phyloP scores from a whole-genome alignment of 1,140 invertebrate genomes.

The Nasonia vitripennis region DNA sequence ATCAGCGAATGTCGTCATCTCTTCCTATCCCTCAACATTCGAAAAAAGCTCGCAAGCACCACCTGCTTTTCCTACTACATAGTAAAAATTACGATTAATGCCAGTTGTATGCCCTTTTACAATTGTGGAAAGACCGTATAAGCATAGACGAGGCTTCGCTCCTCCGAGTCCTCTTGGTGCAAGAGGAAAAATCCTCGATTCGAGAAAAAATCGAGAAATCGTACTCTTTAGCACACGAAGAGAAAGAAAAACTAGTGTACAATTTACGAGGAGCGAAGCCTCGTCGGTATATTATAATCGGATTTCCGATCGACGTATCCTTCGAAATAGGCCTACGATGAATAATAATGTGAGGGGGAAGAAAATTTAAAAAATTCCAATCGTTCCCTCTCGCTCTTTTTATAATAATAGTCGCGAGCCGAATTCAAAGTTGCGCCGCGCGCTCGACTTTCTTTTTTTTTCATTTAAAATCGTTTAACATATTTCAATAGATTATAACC shows the following conservation, averaged over 20 bases:
- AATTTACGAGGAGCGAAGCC: not conserved
- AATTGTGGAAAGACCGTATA: not conserved
- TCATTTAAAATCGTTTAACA: slow-evolving; percentile 58
- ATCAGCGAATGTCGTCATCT: not conserved
- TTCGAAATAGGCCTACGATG: slow-evolving; percentile 3
- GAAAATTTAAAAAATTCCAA: not conserved
- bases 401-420: not conserved
- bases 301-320: slow-evolving; percentile 10
- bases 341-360: slow-evolving; percentile 18
- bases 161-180: slow-evolving; percentile 37
- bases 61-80: slow-evolving; percentile 30
- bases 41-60: slow-evolving; percentile 30
- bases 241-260: not conserved
- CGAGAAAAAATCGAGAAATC: not conserved
- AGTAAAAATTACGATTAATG: slow-evolving; percentile 61
- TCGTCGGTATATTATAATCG: slow-evolving; percentile 5
- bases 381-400: not conserved
- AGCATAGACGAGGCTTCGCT: slow-evolving; percentile 3
- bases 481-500: slow-evolving; percentile 71
- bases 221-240: not conserved
- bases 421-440: not conserved
- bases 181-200: slow-evolving; percentile 51
- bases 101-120: slow-evolving; percentile 70
- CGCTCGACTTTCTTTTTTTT: not conserved
- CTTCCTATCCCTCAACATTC: slow-evolving; percentile 19